A percentile compares a stretch with the other conserved stretches of the same genome.
Conservation (phyloP, 2,113 vertebrate genomes). For the Equus quagga region DNA sequence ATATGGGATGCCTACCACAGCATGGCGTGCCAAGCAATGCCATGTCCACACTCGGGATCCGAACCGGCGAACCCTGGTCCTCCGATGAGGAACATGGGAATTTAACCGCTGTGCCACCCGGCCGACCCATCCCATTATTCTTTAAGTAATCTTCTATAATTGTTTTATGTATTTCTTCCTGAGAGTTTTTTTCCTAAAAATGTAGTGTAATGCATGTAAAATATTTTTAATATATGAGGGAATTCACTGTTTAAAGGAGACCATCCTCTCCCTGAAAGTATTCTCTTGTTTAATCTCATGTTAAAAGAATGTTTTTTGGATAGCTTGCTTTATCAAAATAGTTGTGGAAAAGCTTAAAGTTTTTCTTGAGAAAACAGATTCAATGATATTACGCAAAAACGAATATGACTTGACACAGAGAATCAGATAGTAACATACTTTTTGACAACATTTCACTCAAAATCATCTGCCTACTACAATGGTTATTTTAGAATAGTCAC, state of each 20-base stretch:
- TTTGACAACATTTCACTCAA: not conserved
- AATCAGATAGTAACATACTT: not conserved
- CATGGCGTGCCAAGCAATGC: too few relatives aligned
- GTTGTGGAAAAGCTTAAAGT: not conserved
- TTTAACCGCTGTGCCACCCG: too few relatives aligned
- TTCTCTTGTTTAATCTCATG: not conserved
- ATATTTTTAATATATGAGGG: not conserved
- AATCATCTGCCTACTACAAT: not conserved
- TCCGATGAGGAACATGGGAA: too few relatives aligned
- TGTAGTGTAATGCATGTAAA: not conserved
- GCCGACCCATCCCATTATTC: not conserved
- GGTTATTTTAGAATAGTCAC: not conserved
- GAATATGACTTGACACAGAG: not conserved
- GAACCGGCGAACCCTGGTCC: too few relatives aligned
- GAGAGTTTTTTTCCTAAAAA: not conserved
- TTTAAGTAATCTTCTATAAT: not conserved
- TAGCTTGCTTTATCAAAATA: not conserved
- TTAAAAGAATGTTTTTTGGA: not conserved
- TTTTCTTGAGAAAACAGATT: not conserved
- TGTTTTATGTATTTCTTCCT: not conserved
- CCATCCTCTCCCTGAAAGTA: not conserved
- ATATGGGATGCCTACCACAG: too few relatives aligned
- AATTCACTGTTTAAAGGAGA: not conserved
- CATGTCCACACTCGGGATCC: too few relatives aligned
- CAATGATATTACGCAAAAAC: not conserved